Conservation (phyloP, 2,888 invertebrate genomes). For the Drosophila gaucha region DNA sequence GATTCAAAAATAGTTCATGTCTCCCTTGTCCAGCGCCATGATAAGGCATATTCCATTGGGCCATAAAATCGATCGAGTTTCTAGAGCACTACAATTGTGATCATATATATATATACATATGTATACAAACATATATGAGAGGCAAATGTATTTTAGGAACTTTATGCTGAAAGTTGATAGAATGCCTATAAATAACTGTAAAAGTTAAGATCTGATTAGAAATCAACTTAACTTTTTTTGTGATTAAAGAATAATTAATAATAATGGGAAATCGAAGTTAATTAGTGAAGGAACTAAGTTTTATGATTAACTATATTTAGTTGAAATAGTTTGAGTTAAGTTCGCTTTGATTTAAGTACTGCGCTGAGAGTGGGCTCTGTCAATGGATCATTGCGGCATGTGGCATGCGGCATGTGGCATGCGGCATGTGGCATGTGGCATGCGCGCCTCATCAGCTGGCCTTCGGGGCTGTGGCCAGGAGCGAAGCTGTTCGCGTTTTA, state of each 20-base stretch:
- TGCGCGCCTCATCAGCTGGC: slow-evolving; percentile 17
- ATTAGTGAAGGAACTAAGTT: too few relatives aligned
- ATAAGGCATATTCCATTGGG: slow-evolving; percentile 14
- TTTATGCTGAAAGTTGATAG: background rate
- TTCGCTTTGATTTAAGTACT: slow-evolving; percentile 3
- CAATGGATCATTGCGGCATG: too few relatives aligned
- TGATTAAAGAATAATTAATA: background rate
- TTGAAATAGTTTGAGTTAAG: too few relatives aligned
- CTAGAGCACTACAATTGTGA: background rate
- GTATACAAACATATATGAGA: background rate
- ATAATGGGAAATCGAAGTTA: too few relatives aligned
- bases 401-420: background rate
- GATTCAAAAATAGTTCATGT: slow-evolving; percentile 10
- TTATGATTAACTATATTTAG: too few relatives aligned
- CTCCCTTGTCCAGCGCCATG: background rate
- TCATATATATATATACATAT: background rate
- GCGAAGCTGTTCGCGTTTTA: slow-evolving; percentile 14
- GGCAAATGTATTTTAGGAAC: background rate
- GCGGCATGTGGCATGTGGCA: slow-evolving; percentile 18
- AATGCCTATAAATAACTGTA: background rate
- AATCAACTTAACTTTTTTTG: background rate
- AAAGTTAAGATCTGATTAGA: background rate
- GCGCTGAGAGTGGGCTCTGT: background rate
- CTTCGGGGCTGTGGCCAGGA: slow-evolving; percentile 6
- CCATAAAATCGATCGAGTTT: slow-evolving; percentile 10